Evolutionary conservation across 2,113 vertebrate species (phyloP).

Genomic region (Argyrosomus japonicus): DNA sequence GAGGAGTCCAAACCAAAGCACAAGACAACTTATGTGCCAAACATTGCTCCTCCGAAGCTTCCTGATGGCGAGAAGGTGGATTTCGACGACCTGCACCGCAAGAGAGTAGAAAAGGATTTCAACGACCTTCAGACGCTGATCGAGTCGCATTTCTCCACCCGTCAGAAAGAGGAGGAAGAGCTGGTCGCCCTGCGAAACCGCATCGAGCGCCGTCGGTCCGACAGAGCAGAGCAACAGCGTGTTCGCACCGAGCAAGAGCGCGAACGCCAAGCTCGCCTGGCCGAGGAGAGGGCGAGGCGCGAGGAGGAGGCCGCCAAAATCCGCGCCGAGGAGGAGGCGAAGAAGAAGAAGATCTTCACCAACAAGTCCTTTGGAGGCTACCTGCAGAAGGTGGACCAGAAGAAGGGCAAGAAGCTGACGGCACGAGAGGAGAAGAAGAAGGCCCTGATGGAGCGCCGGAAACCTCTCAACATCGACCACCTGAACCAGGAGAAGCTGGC

Average conservation of each 20-base stretch:
- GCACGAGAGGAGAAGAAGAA: conserved; percentile 88
- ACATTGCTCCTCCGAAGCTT: conserved; percentile 93
- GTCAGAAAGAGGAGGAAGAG: conserved; percentile 98
- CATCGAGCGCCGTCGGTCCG: conserved; percentile 91
- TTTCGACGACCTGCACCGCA: conserved; percentile 97
- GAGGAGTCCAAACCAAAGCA: conserved; percentile 84
- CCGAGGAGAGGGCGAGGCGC: conserved; percentile 90
- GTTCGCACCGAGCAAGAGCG: conserved; percentile 90
- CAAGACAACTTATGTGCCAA: conserved; percentile 89
- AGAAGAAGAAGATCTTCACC: conserved; percentile 95
- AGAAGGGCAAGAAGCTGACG: conserved; percentile 85
- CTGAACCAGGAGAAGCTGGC: conserved; percentile 85
- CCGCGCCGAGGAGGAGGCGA: conserved; percentile 91
- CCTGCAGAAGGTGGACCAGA: conserved; percentile 85
- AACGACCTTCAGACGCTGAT: conserved; percentile 94
- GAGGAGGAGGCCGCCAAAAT: conserved; percentile 92
- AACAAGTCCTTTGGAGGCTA: conserved; percentile 88
- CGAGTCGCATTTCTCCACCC: conserved; percentile 91
- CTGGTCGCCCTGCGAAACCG: conserved; percentile 90
- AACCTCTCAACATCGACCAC: conserved; percentile 86
- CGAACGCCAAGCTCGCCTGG: conserved; percentile 89
- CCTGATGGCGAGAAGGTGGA: conserved; percentile 96
- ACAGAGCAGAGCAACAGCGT: conserved; percentile 93
- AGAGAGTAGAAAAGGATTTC: conserved; percentile 95
- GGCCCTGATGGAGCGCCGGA: conserved; percentile 82